Conservation (phyloP, 2,113 vertebrate genomes). For the Amphilophus citrinellus region DNA sequence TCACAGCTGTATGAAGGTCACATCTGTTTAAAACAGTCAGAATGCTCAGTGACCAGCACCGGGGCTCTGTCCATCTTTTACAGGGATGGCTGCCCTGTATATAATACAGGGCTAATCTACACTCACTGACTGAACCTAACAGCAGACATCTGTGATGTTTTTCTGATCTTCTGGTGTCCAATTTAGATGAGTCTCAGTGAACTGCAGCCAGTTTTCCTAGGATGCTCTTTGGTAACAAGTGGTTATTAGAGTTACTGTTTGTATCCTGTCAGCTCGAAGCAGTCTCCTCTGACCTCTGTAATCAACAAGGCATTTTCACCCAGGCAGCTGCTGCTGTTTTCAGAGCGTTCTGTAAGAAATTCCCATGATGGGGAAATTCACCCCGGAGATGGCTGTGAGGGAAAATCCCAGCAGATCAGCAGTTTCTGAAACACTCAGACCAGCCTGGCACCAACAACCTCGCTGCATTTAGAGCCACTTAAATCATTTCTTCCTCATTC, state of each 20-base stretch:
- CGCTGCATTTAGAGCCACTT: background rate
- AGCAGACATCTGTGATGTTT: background rate
- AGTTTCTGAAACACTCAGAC: background rate
- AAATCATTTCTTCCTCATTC: background rate
- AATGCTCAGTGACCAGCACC: too few relatives aligned
- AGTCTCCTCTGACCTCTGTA: background rate
- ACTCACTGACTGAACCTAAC: too few relatives aligned
- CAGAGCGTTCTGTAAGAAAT: accelerated
- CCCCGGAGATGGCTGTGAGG: background rate
- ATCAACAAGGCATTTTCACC: background rate
- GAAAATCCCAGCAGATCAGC: background rate
- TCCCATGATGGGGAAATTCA: background rate
- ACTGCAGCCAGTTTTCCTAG: background rate
- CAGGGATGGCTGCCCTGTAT: background rate
- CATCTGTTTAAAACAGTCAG: too few relatives aligned
- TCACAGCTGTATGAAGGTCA: too few relatives aligned
- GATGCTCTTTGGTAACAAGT: background rate
- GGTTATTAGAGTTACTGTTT: background rate
- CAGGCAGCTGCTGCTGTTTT: background rate
- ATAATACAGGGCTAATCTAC: background rate
- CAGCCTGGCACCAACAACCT: background rate
- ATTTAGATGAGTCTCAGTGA: background rate
- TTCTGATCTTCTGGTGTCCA: background rate
- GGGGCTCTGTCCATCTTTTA: too few relatives aligned
- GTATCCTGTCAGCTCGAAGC: background rate